Conservation (phyloP, 2,113 vertebrate species). For the Myocastor coypus region DNA sequence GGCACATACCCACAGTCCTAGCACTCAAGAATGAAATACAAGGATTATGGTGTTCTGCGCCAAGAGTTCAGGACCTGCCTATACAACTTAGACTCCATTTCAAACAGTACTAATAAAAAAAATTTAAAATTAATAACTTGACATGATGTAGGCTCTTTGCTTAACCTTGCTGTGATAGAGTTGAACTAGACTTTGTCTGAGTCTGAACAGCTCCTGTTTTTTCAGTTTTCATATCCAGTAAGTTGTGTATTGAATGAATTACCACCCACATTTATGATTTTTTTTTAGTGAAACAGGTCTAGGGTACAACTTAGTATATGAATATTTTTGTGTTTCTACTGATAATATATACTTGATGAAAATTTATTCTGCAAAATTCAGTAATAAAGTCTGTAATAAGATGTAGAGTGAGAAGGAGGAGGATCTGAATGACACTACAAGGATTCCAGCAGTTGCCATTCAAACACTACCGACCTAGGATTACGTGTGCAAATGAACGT, state of each 20-base stretch:
- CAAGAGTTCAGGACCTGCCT: background rate
- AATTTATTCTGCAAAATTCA: background rate
- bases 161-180: background rate
- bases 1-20: background rate
- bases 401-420: background rate
- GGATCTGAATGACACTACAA: background rate
- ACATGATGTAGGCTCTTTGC: background rate
- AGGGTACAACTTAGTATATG: background rate
- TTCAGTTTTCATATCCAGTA: background rate
- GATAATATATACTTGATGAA: background rate
- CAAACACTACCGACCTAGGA: background rate
- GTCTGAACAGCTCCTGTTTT: background rate
- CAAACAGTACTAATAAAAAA: background rate
- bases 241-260: background rate
- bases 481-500: background rate
- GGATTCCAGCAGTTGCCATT: background rate
- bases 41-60: background rate
- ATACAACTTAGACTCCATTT: background rate
- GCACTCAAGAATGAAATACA: background rate
- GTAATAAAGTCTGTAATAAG: background rate
- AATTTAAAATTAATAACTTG: background rate
- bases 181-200: background rate
- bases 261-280: background rate
- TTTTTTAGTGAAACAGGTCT: background rate
- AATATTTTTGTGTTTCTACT: constrained; percentile 1